phyloP scores from a whole-genome alignment of 2,797 vertebrate genomes.

The Dallia pectoralis region DNA sequence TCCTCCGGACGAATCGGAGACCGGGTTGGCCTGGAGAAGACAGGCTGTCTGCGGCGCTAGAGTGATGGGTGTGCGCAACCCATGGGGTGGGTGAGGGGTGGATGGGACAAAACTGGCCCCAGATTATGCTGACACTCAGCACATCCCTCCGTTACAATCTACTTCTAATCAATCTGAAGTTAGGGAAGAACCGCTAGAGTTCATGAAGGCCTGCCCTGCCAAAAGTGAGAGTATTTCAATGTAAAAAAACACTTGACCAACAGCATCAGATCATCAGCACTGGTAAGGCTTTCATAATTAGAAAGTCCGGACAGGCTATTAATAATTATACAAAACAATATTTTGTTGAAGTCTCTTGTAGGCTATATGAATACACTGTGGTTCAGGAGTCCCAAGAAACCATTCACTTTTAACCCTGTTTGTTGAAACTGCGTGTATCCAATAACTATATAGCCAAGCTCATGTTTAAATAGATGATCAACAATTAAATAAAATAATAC shows the following conservation, averaged over 20 bases:
- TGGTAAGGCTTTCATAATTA: not conserved
- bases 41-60: conserved; percentile 65
- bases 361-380: too few species aligned
- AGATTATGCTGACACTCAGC: conserved; percentile 82
- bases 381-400: not conserved
- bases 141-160: conserved; percentile 80
- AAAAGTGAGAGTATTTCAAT: conserved; percentile 50
- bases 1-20: conserved; percentile 76
- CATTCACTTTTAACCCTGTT: not conserved
- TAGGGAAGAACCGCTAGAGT: conserved; percentile 53
- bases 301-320: too few species aligned
- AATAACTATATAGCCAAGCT: not conserved
- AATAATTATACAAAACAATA: too few species aligned
- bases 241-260: too few species aligned
- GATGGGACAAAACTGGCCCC: conserved; percentile 69
- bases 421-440: not conserved
- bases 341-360: too few species aligned
- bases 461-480: conserved; percentile 27
- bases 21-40: conserved; percentile 71
- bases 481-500: conserved; percentile 54
- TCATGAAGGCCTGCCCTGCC: conserved; percentile 60
- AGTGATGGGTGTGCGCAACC: conserved; percentile 75
- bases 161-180: conserved; percentile 83
- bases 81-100: conserved; percentile 66
- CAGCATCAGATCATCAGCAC: too few species aligned